Conservation (phyloP, 2,888 invertebrate species). For the Mimachlamys varia region DNA sequence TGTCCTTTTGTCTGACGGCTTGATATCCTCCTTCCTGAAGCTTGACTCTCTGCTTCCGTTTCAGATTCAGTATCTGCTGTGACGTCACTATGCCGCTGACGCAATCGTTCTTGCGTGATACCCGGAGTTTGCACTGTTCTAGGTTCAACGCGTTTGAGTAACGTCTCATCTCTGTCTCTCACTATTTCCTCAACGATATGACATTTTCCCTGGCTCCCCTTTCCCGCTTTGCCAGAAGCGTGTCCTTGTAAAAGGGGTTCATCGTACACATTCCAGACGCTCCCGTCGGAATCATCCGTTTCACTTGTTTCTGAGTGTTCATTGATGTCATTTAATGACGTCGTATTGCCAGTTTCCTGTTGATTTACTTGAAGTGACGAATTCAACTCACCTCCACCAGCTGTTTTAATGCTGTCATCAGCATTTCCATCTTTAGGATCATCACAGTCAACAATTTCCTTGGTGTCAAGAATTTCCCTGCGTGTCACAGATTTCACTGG, state of each 20-base stretch:
- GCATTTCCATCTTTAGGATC: neutral
- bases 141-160: too few species aligned
- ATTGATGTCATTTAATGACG: neutral
- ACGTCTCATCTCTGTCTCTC: too few species aligned
- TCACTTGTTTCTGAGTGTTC: neutral
- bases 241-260: too few species aligned
- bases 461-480: conserved; percentile 37
- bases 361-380: neutral
- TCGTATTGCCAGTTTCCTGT: neutral
- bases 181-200: too few species aligned
- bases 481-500: neutral
- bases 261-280: neutral
- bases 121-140: too few species aligned
- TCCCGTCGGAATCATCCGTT: neutral
- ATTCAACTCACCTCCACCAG: neutral
- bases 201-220: neutral
- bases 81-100: too few species aligned
- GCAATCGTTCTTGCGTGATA: too few species aligned
- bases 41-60: too few species aligned
- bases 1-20: too few species aligned
- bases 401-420: conserved; percentile 11
- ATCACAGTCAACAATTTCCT: neutral
- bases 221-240: too few species aligned
- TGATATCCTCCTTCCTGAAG: too few species aligned
- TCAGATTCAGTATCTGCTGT: too few species aligned